phyloP scores from a whole-genome alignment of 2,113 vertebrate genomes.

The Aphyosemion australe region DNA sequence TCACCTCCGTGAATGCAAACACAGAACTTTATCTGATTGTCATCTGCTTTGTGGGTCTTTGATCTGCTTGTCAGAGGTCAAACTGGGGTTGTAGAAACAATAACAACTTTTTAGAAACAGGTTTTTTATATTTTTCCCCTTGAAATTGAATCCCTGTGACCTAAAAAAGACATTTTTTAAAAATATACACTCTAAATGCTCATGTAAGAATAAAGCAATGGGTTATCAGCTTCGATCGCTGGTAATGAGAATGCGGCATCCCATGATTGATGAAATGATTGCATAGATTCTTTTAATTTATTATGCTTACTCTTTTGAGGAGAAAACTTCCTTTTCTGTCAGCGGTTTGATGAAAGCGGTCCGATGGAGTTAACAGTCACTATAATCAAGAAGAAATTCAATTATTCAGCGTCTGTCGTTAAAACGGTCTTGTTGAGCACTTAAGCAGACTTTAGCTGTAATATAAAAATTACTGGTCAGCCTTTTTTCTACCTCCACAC shows the following conservation, averaged over 20 bases:
- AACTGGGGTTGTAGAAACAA: conserved; percentile 29
- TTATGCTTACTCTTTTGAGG: conserved; percentile 20
- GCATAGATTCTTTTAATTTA: conserved; percentile 42
- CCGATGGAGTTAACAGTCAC: conserved; percentile 49
- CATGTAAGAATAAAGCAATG: conserved; percentile 31
- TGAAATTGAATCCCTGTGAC: conserved; percentile 59
- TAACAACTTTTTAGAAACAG: conserved; percentile 18
- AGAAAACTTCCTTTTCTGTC: conserved; percentile 32
- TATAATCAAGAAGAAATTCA: conserved; percentile 48
- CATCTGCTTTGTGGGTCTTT: conserved; percentile 25
- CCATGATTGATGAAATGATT: conserved; percentile 31
- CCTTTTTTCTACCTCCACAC: conserved; percentile 26
- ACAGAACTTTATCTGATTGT: conserved; percentile 30
- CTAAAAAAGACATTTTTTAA: conserved; percentile 4
- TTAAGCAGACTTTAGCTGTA: conserved; percentile 37
- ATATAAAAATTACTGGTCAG: conserved; percentile 13
- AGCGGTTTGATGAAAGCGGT: conserved; percentile 40
- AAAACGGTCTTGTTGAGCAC: conserved; percentile 31
- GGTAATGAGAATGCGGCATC: conserved; percentile 23
- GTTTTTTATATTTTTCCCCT: conserved; percentile 36
- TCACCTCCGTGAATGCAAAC: conserved; percentile 14
- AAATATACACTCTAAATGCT: conserved; percentile 28
- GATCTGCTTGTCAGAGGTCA: conserved; percentile 41
- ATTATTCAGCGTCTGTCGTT: conserved; percentile 49
- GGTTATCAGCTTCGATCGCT: conserved; percentile 27